phyloP scores from a whole-genome alignment of 2,113 vertebrate genomes.

The Phaetusa simplex region DNA sequence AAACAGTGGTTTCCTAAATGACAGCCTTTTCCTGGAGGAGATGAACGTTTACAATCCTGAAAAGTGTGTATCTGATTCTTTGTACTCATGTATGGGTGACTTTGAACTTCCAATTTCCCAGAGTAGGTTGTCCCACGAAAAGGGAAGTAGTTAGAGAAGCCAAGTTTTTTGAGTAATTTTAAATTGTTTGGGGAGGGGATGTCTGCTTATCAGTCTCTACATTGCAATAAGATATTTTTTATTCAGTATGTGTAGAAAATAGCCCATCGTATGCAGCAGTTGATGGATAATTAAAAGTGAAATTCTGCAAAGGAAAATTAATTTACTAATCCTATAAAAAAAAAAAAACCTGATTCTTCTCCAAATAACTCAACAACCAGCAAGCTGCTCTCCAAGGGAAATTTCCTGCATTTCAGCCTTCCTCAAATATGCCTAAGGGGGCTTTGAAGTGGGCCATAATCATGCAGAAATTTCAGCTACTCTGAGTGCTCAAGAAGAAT shows the following conservation, averaged over 20 bases:
- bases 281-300: slow-evolving; percentile 24
- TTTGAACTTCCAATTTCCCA: slow-evolving; percentile 29
- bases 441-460: slow-evolving; percentile 24
- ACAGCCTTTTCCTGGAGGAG: slow-evolving; percentile 97
- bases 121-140: background rate
- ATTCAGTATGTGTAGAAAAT: background rate
- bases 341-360: slow-evolving; percentile 1
- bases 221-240: background rate
- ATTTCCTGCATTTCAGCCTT: slow-evolving; percentile 5
- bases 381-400: background rate
- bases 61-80: slow-evolving; percentile 82
- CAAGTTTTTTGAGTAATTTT: background rate
- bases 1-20: slow-evolving; percentile 90
- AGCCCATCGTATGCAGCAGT: background rate
- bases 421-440: background rate
- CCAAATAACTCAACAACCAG: slow-evolving; percentile 12
- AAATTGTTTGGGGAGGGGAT: background rate
- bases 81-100: background rate
- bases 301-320: slow-evolving; percentile 46
- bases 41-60: slow-evolving; percentile 95
- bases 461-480: slow-evolving; percentile 16
- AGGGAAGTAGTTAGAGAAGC: background rate
- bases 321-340: slow-evolving; percentile 51
- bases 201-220: slow-evolving; percentile 31
- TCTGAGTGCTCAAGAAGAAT: background rate